phyloP scores from a whole-genome alignment of 2,113 vertebrate species.

The Passer montanus region DNA sequence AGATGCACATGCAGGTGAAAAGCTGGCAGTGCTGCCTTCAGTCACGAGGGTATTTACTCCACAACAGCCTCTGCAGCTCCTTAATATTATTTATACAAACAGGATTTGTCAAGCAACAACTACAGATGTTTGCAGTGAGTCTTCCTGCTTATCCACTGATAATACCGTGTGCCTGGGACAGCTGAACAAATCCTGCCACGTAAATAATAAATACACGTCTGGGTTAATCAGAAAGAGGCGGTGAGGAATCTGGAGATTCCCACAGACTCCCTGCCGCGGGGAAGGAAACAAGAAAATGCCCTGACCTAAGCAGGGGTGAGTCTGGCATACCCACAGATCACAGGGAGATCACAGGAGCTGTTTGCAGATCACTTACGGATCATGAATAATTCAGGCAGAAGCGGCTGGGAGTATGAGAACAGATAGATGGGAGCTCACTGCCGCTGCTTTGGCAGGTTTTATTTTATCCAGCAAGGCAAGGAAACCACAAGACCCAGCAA shows the following conservation, averaged over 20 bases:
- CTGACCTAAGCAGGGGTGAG: constrained; percentile 33
- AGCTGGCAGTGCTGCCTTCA: neutral
- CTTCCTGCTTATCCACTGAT: neutral
- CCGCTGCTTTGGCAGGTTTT: neutral
- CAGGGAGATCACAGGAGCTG: constrained; percentile 41
- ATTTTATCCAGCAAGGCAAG: neutral
- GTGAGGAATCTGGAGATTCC: neutral
- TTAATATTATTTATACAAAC: constrained; percentile 11
- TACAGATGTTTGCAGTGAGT: neutral
- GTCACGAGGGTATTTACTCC: neutral
- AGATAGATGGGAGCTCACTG: neutral
- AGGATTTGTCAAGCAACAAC: constrained; percentile 31
- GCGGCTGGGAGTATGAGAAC: neutral
- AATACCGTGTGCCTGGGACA: neutral
- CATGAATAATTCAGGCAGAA: constrained; percentile 56
- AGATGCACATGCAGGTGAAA: neutral
- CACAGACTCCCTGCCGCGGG: neutral
- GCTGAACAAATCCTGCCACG: neutral
- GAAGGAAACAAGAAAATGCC: constrained; percentile 23
- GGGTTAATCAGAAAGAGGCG: neutral
- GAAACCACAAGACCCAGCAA: neutral
- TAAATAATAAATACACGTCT: neutral
- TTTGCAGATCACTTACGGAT: constrained; percentile 20
- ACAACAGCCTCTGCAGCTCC: neutral
- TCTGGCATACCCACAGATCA: neutral